Conservation (phyloP, 1,140 invertebrate genomes). For the Patella vulgata region DNA sequence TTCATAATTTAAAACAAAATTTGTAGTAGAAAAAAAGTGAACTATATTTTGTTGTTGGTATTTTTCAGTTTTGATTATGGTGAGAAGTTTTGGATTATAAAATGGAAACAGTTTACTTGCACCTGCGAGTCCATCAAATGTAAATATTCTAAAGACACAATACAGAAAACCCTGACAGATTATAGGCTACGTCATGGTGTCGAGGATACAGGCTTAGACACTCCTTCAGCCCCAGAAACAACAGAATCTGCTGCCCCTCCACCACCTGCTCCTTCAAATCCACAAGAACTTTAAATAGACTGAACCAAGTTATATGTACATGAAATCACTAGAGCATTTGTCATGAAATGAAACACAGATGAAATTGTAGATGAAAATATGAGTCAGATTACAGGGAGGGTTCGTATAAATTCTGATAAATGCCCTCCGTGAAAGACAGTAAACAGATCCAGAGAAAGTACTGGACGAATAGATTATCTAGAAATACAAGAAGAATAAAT, state of each 20-base stretch:
- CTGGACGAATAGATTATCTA: too few species aligned
- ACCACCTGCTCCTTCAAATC: background rate
- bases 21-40: too few species aligned
- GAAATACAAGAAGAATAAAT: too few species aligned
- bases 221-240: background rate
- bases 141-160: constrained; percentile 79
- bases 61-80: constrained; percentile 91
- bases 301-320: too few species aligned
- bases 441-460: too few species aligned
- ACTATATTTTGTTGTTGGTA: constrained; percentile 50
- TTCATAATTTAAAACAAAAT: too few species aligned
- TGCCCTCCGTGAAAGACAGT: too few species aligned
- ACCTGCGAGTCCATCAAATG: constrained; percentile 83
- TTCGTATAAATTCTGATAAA: too few species aligned
- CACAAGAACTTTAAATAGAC: background rate
- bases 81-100: constrained; percentile 95
- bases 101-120: constrained; percentile 88
- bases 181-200: constrained; percentile 68
- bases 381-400: too few species aligned
- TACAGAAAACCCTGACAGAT: constrained; percentile 75
- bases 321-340: too few species aligned
- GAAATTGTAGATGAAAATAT: too few species aligned
- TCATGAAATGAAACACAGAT: too few species aligned
- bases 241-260: background rate
- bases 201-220: constrained; percentile 34